Base-by-base conservation (phyloP, 2,797 vertebrate species). In the Selene dorsalis region DNA sequence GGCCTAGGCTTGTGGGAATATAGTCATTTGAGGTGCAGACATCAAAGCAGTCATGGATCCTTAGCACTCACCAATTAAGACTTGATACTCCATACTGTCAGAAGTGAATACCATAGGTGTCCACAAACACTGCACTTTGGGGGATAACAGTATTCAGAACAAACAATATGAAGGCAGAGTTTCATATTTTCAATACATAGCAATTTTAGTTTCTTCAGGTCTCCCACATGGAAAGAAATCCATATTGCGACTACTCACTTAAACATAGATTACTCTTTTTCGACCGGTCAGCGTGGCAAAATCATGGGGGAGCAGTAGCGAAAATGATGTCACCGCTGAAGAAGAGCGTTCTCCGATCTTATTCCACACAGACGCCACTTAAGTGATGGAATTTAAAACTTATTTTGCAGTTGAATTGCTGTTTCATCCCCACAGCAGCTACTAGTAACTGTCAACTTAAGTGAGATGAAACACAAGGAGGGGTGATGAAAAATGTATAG, bases 401-500 rank as follows among this genome's bases (percentile, higher is more conserved):
- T 86, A 82, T 87, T 90, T 83, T 85, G 66, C 86, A 79, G 69
- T 39, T 71, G 80, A 79, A 80, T 72, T 75, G 24, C 60, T 59
- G n/a, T 57, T 69, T 74, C 82, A 60, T 85, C 83, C 77, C 79
- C 61, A 67, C 69, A 78, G 80, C 77, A 69, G 69, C 82, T 45
- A 48, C n/a, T n/a, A n/a, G n/a, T n/a, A n/a, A n/a, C 79, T 77
- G 89, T 80, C 86, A 84, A 58, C 70, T 77, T 81, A 62, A 74
- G 60, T 83, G 63, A 70, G 83, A 82, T 87, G 52, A 90, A 88
- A 83, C 65, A 48, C 6, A 68, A 13, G 73, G 59, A 72, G 13
- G 61, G 61, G 45, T 84, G 77, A 84, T 83, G 66, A 90, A 86
- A 87, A 85, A 88, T 86, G 72, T 52, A 84, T 73, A 77, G 73